A percentile compares a stretch with the other conserved stretches of the same genome.
Evolutionary conservation across 2,888 invertebrate genomes (phyloP).

Genomic region (Latheticus oryzae): DNA sequence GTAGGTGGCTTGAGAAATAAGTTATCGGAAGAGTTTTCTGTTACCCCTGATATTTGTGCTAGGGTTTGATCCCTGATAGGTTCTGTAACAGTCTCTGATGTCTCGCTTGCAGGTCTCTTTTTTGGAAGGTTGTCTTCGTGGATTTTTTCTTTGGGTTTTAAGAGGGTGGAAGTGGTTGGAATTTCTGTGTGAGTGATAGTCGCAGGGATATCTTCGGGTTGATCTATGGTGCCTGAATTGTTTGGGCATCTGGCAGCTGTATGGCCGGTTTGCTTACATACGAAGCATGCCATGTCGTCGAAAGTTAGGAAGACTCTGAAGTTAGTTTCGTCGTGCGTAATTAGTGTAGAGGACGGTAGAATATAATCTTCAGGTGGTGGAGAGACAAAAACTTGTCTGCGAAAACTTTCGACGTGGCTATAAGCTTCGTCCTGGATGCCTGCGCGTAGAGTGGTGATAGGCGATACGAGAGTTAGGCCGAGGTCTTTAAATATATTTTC

Average conservation of each 20-base stretch:
- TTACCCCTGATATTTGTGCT: too few species aligned
- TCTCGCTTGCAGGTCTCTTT: too few species aligned
- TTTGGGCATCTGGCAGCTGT: conserved; percentile 40
- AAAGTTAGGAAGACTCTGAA: conserved; percentile 43
- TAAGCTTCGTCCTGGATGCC: conserved; percentile 45
- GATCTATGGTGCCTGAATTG: too few species aligned
- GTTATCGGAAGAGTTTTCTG: too few species aligned
- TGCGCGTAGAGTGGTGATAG: conserved; percentile 45
- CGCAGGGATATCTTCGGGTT: too few species aligned
- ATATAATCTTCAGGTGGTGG: conserved; percentile 31
- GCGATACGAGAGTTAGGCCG: conserved; percentile 42
- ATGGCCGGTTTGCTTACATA: conserved; percentile 46
- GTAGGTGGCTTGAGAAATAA: too few species aligned
- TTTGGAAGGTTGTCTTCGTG: too few species aligned
- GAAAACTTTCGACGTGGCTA: conserved; percentile 48
- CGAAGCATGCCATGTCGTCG: conserved; percentile 43
- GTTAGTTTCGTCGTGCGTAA: conserved; percentile 37
- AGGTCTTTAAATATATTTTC: conserved; percentile 39
- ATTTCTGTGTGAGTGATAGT: too few species aligned
- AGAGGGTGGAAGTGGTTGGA: too few species aligned
- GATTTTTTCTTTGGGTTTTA: too few species aligned
- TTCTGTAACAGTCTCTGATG: too few species aligned
- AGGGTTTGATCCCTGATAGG: too few species aligned
- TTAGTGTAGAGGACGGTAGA: conserved; percentile 22
- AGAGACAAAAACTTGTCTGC: conserved; percentile 45